These are phyloP conservation scores for Gnatocerus cornutus DNA, from an alignment of 2,888 invertebrate genomes.

Conservation along the genomic window DNA sequence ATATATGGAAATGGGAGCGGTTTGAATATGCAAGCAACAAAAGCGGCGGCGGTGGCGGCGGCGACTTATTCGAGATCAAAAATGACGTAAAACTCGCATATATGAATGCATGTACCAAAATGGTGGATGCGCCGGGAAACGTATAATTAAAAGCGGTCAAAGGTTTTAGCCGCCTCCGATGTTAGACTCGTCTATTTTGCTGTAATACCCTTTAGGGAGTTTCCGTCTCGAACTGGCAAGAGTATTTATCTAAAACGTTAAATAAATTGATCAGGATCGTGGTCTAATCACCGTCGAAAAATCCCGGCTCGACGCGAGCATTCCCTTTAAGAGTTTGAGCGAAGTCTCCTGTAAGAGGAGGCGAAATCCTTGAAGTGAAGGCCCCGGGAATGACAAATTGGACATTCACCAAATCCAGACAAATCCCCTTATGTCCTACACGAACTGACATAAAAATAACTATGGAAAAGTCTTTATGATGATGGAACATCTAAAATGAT, in stretches of 20 bases:
- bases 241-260: not conserved
- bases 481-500: constrained; percentile 24
- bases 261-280: not conserved
- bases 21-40: constrained; percentile 37
- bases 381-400: constrained; percentile 58
- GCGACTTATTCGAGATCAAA: no score
- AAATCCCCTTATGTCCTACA: constrained; percentile 59
- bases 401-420: constrained; percentile 57
- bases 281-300: constrained; percentile 3
- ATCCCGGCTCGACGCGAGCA: constrained; percentile 15
- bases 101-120: no score
- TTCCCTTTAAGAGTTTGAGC: constrained; percentile 38
- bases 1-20: constrained; percentile 42
- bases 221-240: no score
- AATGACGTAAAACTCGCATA: no score
- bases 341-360: constrained; percentile 33
- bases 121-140: no score
- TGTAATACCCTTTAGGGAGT: no score
- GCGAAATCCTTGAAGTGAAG: constrained; percentile 37
- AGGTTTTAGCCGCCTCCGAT: no score
- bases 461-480: constrained; percentile 48
- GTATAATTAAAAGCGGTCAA: no score
- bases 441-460: constrained; percentile 55
- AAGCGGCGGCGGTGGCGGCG: no score
- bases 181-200: no score